A percentile compares a stretch with the other conserved stretches of the same genome.
These are phyloP conservation scores for Hecatera dysodea DNA, from an alignment of 2,888 invertebrate species.

Conservation along the genomic window DNA sequence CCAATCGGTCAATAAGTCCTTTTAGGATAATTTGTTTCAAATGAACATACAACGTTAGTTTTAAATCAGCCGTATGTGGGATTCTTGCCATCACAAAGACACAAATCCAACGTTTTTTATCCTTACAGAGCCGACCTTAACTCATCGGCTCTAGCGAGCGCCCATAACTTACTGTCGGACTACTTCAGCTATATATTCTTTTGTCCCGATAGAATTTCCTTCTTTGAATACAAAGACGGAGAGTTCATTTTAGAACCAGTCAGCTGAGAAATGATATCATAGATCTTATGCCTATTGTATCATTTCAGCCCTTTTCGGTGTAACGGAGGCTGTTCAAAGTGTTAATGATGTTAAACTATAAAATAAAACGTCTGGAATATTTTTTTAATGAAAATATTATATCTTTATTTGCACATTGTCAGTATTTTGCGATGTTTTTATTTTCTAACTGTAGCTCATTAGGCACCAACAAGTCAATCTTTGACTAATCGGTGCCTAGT, in stretches of 20 bases:
- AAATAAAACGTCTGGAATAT: background rate
- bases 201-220: conserved; percentile 64
- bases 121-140: conserved; percentile 52
- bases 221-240: conserved; percentile 54
- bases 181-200: conserved; percentile 53
- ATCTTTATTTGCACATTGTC: background rate
- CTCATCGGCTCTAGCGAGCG: conserved; percentile 59
- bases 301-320: conserved; percentile 11
- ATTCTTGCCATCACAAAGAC: conserved; percentile 47
- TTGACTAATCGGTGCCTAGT: too few species aligned
- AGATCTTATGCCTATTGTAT: conserved; percentile 24
- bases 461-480: too few species aligned
- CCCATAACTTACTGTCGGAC: conserved; percentile 62
- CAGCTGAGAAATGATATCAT: conserved; percentile 50
- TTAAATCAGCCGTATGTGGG: conserved; percentile 40
- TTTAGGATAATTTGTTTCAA: background rate
- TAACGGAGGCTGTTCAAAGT: conserved; percentile 5
- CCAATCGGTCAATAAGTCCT: background rate
- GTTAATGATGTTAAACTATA: conserved; percentile 13
- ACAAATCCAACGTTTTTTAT: conserved; percentile 61
- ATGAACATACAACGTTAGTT: conserved; percentile 22
- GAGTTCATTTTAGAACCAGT: conserved; percentile 58
- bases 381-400: too few species aligned
- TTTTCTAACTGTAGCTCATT: too few species aligned
- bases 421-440: too few species aligned